phyloP scores from a whole-genome alignment of 2,113 vertebrate genomes.

The Uria aalge region DNA sequence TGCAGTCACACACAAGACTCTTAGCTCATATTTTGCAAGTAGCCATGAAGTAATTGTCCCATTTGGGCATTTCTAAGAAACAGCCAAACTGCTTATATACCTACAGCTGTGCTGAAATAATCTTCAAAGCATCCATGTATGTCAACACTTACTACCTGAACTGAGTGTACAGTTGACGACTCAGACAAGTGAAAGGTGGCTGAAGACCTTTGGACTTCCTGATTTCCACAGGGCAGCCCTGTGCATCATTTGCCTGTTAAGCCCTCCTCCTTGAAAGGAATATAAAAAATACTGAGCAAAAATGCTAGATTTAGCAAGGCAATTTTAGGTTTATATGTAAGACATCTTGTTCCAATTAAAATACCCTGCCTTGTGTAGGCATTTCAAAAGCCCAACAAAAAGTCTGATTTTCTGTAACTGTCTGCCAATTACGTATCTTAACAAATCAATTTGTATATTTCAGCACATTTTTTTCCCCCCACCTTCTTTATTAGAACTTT shows the following conservation, averaged over 20 bases:
- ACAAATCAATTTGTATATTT: neutral
- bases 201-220: neutral
- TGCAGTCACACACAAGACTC: neutral
- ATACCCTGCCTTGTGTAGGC: neutral
- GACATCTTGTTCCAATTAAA: neutral
- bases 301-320: neutral
- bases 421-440: neutral
- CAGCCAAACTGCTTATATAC: neutral
- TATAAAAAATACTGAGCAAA: neutral
- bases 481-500: neutral
- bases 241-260: neutral
- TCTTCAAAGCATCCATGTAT: neutral
- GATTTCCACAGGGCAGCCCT: neutral
- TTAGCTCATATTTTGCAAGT: neutral
- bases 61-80: neutral
- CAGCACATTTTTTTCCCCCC: neutral
- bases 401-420: neutral
- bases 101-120: neutral
- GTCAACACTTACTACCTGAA: neutral
- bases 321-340: neutral
- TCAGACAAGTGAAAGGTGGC: neutral
- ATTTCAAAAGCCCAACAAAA: neutral
- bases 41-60: neutral
- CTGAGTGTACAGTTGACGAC: neutral
- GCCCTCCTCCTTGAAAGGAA: neutral